Base-by-base conservation (phyloP, 2,888 invertebrate species). In the Hololepta plana region DNA sequence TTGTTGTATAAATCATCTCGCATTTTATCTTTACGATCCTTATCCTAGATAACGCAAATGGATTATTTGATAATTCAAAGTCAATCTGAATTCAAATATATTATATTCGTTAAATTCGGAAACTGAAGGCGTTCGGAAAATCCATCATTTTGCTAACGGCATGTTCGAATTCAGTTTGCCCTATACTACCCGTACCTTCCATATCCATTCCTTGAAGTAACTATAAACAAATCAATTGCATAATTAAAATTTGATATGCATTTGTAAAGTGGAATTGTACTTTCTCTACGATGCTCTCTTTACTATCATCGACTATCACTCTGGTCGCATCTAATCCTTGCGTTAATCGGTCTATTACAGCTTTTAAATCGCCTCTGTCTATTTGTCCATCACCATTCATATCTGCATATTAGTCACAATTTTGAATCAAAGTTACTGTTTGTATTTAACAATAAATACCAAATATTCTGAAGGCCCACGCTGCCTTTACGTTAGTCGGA, bases 401-500 rank as follows among this genome's bases (percentile, higher is more conserved):
- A 55, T 73, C 72, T 23, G 11, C 23, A 23, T 24, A 17, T 17
- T 7, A 7, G n/a, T 17, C 17, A n/a, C 17, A 17, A 17, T 7
- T 17, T 26, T 8, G 13, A 28, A 16, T 13, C 19, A 10, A 4
- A 16, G 15, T 33, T 28, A 13, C 32, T 28, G 30, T 45, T 43
- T n/a, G n/a, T n/a, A n/a, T n/a, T n/a, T n/a, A n/a, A n/a, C n/a
- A n/a, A n/a, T n/a, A n/a, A n/a, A n/a, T 57, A 77, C 80, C 80
- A 46, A 71, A 81, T 36, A 82, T 65, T 47, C 61, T 60, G 46
- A 82, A 82, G 7, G 79, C 80, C 69, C 81, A 82, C 3, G 61
- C 60, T 3, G 79, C 71, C 49, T 81, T 81, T 3, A 79, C 67
- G 32, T 65, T 60, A 2, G 62, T 47, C 0, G 80, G 79, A 32